Evolutionary conservation across 2,888 invertebrate species (phyloP).

Genomic region (Capitulum mitella): DNA sequence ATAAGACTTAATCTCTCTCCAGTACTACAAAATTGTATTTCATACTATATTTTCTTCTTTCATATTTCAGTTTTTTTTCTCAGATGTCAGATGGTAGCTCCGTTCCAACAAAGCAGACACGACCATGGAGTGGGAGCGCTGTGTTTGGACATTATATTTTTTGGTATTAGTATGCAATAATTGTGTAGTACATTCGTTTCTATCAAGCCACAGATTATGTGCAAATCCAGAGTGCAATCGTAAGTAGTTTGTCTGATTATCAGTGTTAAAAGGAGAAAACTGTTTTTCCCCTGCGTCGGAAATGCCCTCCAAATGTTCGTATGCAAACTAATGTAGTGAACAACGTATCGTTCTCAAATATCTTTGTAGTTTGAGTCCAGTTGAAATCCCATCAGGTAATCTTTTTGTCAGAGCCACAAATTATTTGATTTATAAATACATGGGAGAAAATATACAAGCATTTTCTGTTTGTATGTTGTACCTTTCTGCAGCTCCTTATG

Average conservation of each 20-base stretch:
- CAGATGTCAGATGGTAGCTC: not conserved
- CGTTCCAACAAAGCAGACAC: not conserved
- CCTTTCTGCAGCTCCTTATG: too few species aligned
- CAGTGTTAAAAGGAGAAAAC: too few species aligned
- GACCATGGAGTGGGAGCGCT: not conserved
- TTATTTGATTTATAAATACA: too few species aligned
- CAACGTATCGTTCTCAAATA: too few species aligned
- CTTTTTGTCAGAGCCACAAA: too few species aligned
- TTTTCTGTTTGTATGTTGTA: too few species aligned
- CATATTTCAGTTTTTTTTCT: not conserved
- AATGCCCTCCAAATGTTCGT: not conserved
- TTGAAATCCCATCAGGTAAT: too few species aligned
- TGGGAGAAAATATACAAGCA: too few species aligned
- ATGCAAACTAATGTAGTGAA: too few species aligned
- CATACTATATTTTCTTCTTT: not conserved
- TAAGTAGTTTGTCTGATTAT: not conserved
- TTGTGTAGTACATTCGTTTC: not conserved
- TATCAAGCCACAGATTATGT: not conserved
- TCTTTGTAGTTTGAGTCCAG: too few species aligned
- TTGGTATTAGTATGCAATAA: not conserved
- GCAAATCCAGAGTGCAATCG: not conserved
- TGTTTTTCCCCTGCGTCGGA: not conserved
- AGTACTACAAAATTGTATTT: too few species aligned
- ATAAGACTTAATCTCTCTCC: too few species aligned
- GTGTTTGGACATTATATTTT: not conserved